Evolutionary conservation across 2,888 invertebrate genomes (phyloP), one percentile per base, ranked within the genome.

Genomic region (Oscheius sp.): DNA sequence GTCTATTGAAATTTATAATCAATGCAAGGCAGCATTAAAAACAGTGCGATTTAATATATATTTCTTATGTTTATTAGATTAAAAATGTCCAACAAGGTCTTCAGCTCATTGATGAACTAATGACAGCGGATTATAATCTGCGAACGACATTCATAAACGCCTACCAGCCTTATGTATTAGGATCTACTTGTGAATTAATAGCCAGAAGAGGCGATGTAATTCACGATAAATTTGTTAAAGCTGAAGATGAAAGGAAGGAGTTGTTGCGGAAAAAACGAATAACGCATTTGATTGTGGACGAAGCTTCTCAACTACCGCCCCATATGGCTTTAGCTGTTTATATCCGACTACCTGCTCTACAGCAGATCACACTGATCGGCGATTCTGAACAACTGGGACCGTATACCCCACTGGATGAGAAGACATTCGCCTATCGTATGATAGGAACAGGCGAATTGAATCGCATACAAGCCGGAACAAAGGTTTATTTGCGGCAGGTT

Each of bases 241-340:
- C 14, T 1, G 54, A 54, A 1, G 33, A 32, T 4, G 33, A 54
- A 12, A 4, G 36, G 12, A 33, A 33, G 12, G 33, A 33, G 33
- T 6, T 9, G 57, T 26, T 38, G 2, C 22, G 20, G 6, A 38
- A 41, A 17, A 24, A n/a, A 12, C n/a, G 22, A 4, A 49, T 49
- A 4, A 62, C 62, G n/a, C 62, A 62, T 47, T 28, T 62, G 47
- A 62, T 62, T 24, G 22, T 62, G 47, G 62, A 62, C 24, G 62
- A 62, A 33, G 62, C 62, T 17, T 62, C 62, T 8, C 62, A 62
- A 14, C 36, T 62, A 17, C 49, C 62, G 12, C 47, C 47, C n/a
- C 47, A 47, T 22, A 12, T 49, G 20, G 62, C 62, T 20, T 32
- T 62, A 22, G 62, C 62, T 20, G 47, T 62, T 17, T 62, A 62